A percentile compares a stretch with the other conserved stretches of the same genome.
Conservation (phyloP, 2,113 vertebrate species). For the Vanacampus margaritifer region DNA sequence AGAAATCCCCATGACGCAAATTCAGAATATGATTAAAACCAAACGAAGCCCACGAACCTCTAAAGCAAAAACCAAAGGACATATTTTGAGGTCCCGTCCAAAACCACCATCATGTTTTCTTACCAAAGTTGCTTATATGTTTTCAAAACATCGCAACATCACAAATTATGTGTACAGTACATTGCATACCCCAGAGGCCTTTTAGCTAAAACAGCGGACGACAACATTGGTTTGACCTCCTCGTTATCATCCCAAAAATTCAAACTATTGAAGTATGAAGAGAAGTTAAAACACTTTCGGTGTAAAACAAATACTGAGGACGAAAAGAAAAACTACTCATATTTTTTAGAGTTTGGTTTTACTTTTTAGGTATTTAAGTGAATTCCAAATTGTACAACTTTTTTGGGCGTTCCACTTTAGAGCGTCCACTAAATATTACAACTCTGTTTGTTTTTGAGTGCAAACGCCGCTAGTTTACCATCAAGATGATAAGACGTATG, state of each 20-base stretch:
- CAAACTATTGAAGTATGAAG: neutral
- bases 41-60: constrained; percentile 23
- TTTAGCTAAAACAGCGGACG: constrained; percentile 39
- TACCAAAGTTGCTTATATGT: neutral
- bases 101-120: neutral
- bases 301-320: neutral
- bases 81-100: constrained; percentile 24
- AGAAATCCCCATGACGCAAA: neutral
- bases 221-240: neutral
- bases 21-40: constrained; percentile 26
- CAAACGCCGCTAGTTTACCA: constrained; percentile 12
- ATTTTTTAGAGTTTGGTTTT: no score
- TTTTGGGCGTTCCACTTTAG: neutral
- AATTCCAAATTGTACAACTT: neutral
- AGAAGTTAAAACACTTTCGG: neutral
- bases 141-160: constrained; percentile 10
- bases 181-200: constrained; percentile 59
- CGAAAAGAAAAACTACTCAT: neutral
- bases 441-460: constrained; percentile 7
- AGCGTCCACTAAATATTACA: neutral
- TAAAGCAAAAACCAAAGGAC: constrained; percentile 53
- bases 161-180: constrained; percentile 42
- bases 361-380: neutral
- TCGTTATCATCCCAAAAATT: neutral
- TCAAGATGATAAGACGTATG: constrained; percentile 27